phyloP scores from a whole-genome alignment of 1,140 invertebrate genomes.

The Solen grandis region DNA sequence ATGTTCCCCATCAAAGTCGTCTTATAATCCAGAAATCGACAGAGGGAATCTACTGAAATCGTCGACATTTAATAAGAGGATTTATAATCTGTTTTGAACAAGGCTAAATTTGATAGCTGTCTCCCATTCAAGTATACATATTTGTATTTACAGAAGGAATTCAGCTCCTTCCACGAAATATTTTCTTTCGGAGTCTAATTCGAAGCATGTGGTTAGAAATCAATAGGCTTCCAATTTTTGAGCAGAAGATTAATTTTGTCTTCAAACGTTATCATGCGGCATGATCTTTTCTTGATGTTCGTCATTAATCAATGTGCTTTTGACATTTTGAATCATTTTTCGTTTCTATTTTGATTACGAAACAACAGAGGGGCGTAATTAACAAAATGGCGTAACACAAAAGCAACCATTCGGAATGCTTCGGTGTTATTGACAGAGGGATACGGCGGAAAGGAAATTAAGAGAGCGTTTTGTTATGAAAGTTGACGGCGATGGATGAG shows the following conservation, averaged over 20 bases:
- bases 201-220: background rate
- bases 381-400: conserved; percentile 58
- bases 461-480: background rate
- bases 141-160: too few species aligned
- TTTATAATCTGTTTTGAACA: too few species aligned
- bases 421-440: conserved; percentile 6
- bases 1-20: too few species aligned
- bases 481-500: background rate
- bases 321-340: conserved; percentile 54
- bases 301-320: conserved; percentile 48
- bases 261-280: conserved; percentile 46
- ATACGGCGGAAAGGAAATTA: background rate
- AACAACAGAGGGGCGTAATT: conserved; percentile 52
- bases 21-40: too few species aligned
- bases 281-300: conserved; percentile 22
- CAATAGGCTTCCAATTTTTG: conserved; percentile 1
- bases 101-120: too few species aligned
- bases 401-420: conserved; percentile 45
- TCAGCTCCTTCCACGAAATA: too few species aligned
- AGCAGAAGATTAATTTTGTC: conserved; percentile 50
- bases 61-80: too few species aligned
- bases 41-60: too few species aligned
- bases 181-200: background rate
- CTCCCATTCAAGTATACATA: too few species aligned
- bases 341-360: conserved; percentile 55